Base-by-base conservation (phyloP, 23 tunicate genomes). In the Oikopleura albicans region DNA sequence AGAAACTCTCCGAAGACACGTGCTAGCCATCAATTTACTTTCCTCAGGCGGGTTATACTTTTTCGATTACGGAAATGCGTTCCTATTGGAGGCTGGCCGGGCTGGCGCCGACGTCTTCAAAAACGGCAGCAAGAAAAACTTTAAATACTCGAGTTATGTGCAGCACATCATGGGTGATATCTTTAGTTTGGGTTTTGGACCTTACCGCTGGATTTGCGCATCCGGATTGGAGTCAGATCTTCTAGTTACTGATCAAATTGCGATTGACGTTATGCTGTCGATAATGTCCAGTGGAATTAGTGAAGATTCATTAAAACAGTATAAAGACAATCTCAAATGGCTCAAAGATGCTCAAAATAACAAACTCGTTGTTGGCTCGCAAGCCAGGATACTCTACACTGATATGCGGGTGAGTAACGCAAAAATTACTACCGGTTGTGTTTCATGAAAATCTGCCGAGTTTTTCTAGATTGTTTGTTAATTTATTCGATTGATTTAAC, bases 121-220 rank as follows among this genome's bases (percentile, higher is more conserved):
- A 28, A 66, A 56, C 37, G 89, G 87, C 4, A 40, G 84, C 0
- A 85, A 87, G 29, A 90, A 88, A 33, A 85, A 90, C n/a, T 93
- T 90, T 40, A 86, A 83, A 38, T 93, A 90, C 83, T 94, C 98
- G 34, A 88, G 91, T 0, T 93, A 93, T 40, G 98, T 93, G 0
- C 98, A 93, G 75, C 98, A 93, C 75, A 93, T 93, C 39, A 93
- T 93, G 98, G 98, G 98, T 0, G 98, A 93, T 63, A 90, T 93
- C 39, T 93, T 93, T 39, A 90, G 94, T 0, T 88, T 93, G 22
- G 98, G 98, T 1, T 93, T 93, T 75, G 98, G 98, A 16, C 98
- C 98, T n/a, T 93, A 90, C 85, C 91, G 98, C 1, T 93, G 98
- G 98, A 92, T 93, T 83, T 93, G 98, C 85, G 85, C 98, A 0